phyloP scores from a whole-genome alignment of 2,797 vertebrate species.

The Anolis apletophallus region DNA sequence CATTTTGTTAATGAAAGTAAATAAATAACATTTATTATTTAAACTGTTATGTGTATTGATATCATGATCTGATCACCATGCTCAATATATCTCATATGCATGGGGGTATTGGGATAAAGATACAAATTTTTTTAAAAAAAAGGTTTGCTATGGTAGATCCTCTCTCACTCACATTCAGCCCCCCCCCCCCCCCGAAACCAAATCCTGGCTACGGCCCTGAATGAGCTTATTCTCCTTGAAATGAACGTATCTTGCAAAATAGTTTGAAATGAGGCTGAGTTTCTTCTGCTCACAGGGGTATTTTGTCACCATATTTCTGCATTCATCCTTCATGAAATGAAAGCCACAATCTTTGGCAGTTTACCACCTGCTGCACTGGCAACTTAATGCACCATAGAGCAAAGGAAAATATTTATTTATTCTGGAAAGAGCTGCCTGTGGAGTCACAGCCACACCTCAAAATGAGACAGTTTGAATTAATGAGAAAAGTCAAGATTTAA shows the following conservation, averaged over 20 bases:
- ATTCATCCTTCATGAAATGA: constrained; percentile 20
- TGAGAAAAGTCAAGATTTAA: background rate
- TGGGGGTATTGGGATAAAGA: too few relatives aligned
- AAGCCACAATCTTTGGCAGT: constrained; percentile 40
- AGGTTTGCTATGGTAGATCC: too few relatives aligned
- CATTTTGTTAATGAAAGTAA: too few relatives aligned
- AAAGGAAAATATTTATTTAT: constrained; percentile 25
- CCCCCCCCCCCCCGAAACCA: too few relatives aligned
- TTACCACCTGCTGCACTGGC: constrained; percentile 36
- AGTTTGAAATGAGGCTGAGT: constrained; percentile 17
- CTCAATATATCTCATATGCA: too few relatives aligned
- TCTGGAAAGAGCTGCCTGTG: constrained; percentile 19
- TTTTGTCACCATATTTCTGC: constrained; percentile 27
- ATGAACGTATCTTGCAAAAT: constrained; percentile 28
- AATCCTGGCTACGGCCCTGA: too few relatives aligned
- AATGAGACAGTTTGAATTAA: constrained; percentile 5
- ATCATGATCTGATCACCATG: too few relatives aligned
- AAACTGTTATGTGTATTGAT: too few relatives aligned
- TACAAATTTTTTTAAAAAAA: too few relatives aligned
- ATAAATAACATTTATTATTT: too few relatives aligned
- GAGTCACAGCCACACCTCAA: constrained; percentile 19
- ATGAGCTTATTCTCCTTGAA: constrained; percentile 43
- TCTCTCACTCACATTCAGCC: too few relatives aligned
- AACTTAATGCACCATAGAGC: constrained; percentile 34
- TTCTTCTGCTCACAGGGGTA: background rate